Conservation (phyloP, 2,888 invertebrate species). For the Platycheirus albimanus region DNA sequence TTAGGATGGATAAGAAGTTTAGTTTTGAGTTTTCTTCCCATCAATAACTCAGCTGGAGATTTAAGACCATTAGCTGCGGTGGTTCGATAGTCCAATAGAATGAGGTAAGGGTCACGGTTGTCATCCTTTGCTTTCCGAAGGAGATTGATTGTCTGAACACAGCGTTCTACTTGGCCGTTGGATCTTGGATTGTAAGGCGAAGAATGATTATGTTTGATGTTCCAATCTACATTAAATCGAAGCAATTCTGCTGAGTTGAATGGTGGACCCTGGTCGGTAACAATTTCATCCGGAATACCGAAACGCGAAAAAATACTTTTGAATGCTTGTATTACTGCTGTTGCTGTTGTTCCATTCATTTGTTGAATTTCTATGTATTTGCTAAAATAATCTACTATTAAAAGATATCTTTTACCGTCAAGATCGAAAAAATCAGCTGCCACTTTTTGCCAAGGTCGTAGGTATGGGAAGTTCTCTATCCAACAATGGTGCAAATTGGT, state of each 20-base stretch:
- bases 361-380: conserved; percentile 13
- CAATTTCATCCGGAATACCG: conserved; percentile 20
- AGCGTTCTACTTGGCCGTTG: conserved; percentile 25
- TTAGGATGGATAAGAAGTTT: neutral
- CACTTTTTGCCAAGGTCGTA: no score
- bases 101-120: conserved; percentile 12
- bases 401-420: no score
- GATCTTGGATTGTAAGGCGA: conserved; percentile 12
- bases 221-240: conserved; percentile 8
- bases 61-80: neutral
- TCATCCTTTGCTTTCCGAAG: conserved; percentile 1
- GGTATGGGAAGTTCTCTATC: no score
- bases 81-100: neutral
- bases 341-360: neutral
- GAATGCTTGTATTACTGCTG: neutral
- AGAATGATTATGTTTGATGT: conserved; percentile 21
- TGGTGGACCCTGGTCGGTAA: conserved; percentile 8
- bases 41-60: no score
- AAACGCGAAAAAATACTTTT: no score
- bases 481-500: neutral
- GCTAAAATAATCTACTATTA: conserved; percentile 3
- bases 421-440: no score
- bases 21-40: no score
- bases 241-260: conserved; percentile 12
- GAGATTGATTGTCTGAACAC: conserved; percentile 10